A percentile compares a stretch with the other conserved stretches of the same genome.
These are phyloP conservation scores for Brachyrhaphis roseni DNA, from an alignment of 2,797 vertebrate genomes.

Conservation along the genomic window DNA sequence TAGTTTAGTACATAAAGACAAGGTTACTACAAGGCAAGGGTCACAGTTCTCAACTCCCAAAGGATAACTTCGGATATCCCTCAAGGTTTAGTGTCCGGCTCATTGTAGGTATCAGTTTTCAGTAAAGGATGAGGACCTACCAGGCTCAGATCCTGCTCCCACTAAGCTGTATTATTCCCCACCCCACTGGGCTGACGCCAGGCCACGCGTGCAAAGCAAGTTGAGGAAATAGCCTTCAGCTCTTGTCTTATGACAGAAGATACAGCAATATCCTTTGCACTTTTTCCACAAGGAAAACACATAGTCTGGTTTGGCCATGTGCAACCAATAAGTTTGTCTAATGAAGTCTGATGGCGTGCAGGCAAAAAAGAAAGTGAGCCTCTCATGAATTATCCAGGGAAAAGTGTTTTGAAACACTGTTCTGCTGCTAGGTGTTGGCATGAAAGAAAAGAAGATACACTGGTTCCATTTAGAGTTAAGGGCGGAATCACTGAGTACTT, in stretches of 20 bases:
- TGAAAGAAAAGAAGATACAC: slow-evolving; percentile 79
- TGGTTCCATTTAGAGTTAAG: slow-evolving; percentile 78
- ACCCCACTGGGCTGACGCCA: slow-evolving; percentile 78
- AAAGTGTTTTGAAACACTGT: slow-evolving; percentile 74
- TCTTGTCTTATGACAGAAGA: slow-evolving; percentile 77
- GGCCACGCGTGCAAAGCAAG: slow-evolving; percentile 80
- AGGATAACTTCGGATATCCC: slow-evolving; percentile 65
- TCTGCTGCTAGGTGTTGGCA: slow-evolving; percentile 66
- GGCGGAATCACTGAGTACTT: slow-evolving; percentile 71
- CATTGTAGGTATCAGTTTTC: slow-evolving; percentile 71
- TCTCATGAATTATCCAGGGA: slow-evolving; percentile 76
- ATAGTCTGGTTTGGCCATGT: slow-evolving; percentile 77
- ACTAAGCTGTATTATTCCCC: slow-evolving; percentile 72
- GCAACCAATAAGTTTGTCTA: slow-evolving; percentile 86
- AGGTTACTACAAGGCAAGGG: slow-evolving; percentile 61
- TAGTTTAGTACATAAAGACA: slow-evolving; percentile 63
- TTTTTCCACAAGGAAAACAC: slow-evolving; percentile 83
- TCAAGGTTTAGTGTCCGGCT: slow-evolving; percentile 61
- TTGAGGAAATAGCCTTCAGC: slow-evolving; percentile 79
- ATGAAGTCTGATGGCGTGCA: slow-evolving; percentile 81
- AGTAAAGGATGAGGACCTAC: slow-evolving; percentile 56
- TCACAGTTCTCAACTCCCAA: slow-evolving; percentile 65
- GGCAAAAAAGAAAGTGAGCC: slow-evolving; percentile 57
- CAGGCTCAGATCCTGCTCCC: slow-evolving; percentile 54
- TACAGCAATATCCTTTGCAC: slow-evolving; percentile 86